These are phyloP conservation scores for Lipotes vexillifer DNA, from an alignment of 2,113 vertebrate species.

Conservation along the genomic window DNA sequence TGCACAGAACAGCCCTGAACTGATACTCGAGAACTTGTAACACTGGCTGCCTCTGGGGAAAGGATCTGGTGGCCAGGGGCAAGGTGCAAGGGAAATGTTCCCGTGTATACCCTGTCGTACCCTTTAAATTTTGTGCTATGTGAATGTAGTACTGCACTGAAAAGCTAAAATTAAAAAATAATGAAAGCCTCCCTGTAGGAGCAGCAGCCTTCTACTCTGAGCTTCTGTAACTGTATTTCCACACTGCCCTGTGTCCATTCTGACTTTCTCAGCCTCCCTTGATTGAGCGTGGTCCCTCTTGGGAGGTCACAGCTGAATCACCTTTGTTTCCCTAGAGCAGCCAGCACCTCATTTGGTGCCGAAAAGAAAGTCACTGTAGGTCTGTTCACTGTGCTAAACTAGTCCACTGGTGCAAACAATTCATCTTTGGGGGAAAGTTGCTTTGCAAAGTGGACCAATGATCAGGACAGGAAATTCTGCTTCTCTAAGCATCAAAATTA, in stretches of 20 bases:
- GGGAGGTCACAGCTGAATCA: neutral
- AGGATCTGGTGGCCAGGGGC: neutral
- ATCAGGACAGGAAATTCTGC: neutral
- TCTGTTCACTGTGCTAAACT: neutral
- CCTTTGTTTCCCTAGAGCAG: neutral
- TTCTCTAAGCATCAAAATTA: conserved; percentile 17
- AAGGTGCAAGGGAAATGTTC: neutral
- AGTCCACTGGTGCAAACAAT: neutral
- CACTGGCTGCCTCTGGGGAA: neutral
- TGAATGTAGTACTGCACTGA: neutral
- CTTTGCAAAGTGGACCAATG: neutral
- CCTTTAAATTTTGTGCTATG: neutral
- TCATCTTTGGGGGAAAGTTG: neutral
- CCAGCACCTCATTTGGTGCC: neutral
- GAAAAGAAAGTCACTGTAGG: neutral
- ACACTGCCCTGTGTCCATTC: neutral
- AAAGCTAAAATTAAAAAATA: neutral
- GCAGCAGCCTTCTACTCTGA: neutral
- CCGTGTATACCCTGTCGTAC: neutral
- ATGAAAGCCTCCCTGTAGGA: neutral
- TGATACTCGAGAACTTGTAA: neutral
- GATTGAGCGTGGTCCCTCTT: neutral
- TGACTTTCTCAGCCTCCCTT: neutral
- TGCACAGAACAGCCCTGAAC: neutral
- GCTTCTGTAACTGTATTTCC: neutral